These are phyloP conservation scores for Amblyraja radiata DNA, from an alignment of 2,797 vertebrate species.

Conservation along the genomic window DNA sequence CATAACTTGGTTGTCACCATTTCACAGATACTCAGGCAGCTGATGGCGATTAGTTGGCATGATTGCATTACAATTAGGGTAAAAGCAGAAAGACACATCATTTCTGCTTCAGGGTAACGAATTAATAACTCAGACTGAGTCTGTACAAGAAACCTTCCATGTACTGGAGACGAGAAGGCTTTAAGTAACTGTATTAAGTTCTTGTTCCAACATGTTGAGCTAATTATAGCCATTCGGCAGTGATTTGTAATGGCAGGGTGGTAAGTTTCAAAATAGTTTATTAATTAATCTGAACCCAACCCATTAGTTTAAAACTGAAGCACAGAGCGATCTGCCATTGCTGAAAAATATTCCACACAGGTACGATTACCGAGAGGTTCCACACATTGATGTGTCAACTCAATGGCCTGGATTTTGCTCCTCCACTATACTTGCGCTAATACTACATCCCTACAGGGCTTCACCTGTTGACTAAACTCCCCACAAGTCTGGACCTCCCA, in stretches of 20 bases:
- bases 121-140: background rate
- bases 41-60: background rate
- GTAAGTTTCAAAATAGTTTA: slow-evolving; percentile 15
- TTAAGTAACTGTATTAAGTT: slow-evolving; percentile 9
- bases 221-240: slow-evolving; percentile 1
- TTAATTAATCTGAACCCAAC: slow-evolving; percentile 18
- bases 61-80: background rate
- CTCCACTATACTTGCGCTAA: background rate
- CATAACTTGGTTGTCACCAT: background rate
- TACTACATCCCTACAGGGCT: background rate
- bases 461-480: background rate
- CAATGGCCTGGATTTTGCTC: background rate
- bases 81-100: background rate
- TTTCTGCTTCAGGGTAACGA: background rate
- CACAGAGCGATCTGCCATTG: background rate
- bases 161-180: slow-evolving; percentile 1
- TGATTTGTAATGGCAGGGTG: background rate
- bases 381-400: background rate
- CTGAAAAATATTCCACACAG: background rate
- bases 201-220: slow-evolving; percentile 11
- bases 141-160: background rate
- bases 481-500: background rate
- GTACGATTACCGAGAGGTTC: background rate
- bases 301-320: background rate
- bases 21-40: background rate